phyloP scores from a whole-genome alignment of 2,888 invertebrate genomes.

The Diaphora mendica region DNA sequence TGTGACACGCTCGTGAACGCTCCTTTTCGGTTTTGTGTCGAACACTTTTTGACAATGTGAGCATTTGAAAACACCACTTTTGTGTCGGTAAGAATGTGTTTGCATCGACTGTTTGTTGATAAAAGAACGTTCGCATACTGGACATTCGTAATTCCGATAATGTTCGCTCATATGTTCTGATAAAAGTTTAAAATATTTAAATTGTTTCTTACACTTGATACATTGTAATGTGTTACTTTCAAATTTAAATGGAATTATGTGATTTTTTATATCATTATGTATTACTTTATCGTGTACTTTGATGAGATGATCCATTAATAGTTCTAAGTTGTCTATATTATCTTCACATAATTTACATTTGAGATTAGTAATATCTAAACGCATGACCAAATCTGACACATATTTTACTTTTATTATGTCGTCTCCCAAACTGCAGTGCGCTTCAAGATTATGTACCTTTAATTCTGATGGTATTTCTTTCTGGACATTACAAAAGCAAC shows the following conservation, averaged over 20 bases:
- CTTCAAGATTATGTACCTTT: constrained; percentile 52
- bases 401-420: constrained; percentile 44
- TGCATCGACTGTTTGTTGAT: constrained; percentile 52
- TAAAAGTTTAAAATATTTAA: constrained; percentile 63
- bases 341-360: constrained; percentile 62
- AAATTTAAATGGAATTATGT: constrained; percentile 72
- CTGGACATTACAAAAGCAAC: constrained; percentile 49
- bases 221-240: constrained; percentile 58
- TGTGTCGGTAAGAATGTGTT: constrained; percentile 54
- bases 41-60: constrained; percentile 70
- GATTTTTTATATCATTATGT: constrained; percentile 63
- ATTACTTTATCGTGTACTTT: constrained; percentile 55
- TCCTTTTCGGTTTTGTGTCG: constrained; percentile 62
- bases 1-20: constrained; percentile 68
- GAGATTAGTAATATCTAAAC: constrained; percentile 68
- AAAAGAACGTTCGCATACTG: constrained; percentile 64
- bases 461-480: constrained; percentile 42
- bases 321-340: constrained; percentile 54
- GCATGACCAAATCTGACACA: constrained; percentile 55
- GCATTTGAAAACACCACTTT: constrained; percentile 54
- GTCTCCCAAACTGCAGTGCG: constrained; percentile 33
- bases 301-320: constrained; percentile 59
- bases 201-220: constrained; percentile 60
- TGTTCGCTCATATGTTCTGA: constrained; percentile 73
- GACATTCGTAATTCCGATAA: constrained; percentile 68